Percentiles rank a stretch among this genome's conserved stretches.
Evolutionary conservation across 2,888 invertebrate species (phyloP).

Genomic region (Chrysolina oricalcia): DNA sequence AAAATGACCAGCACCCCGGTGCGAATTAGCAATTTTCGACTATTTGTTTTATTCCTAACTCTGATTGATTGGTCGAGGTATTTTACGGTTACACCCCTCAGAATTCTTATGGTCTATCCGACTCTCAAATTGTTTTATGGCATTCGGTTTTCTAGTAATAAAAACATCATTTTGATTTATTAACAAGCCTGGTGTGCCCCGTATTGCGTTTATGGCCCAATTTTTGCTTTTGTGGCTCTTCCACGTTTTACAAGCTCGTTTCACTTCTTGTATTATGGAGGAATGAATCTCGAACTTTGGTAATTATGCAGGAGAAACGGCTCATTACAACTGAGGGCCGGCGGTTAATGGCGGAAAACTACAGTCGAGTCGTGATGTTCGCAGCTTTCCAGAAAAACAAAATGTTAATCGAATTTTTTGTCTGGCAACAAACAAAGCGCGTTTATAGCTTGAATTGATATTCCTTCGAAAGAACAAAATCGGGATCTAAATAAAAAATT

Average conservation of each 20-base stretch:
- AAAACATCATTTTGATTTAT: slow-evolving; percentile 65
- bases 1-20: slow-evolving; percentile 37
- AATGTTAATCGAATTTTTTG: neutral
- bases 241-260: slow-evolving; percentile 49
- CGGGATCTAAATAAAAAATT: neutral
- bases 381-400: slow-evolving; percentile 14
- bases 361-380: slow-evolving; percentile 12
- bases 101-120: slow-evolving; percentile 42
- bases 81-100: slow-evolving; percentile 46
- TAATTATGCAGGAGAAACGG: slow-evolving; percentile 32
- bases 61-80: slow-evolving; percentile 41
- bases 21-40: slow-evolving; percentile 49
- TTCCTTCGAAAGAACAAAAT: neutral
- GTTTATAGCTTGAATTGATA: neutral
- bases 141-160: slow-evolving; percentile 58
- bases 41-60: slow-evolving; percentile 38
- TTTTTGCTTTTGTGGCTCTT: slow-evolving; percentile 53
- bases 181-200: slow-evolving; percentile 55
- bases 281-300: slow-evolving; percentile 41
- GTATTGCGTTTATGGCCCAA: slow-evolving; percentile 60
- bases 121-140: slow-evolving; percentile 57
- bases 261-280: slow-evolving; percentile 36
- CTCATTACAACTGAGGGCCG: slow-evolving; percentile 20
- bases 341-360: slow-evolving; percentile 22
- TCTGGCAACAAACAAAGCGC: too few species aligned